Base-by-base conservation (phyloP, 2,797 vertebrate genomes). In the Enteromius treurensis region DNA sequence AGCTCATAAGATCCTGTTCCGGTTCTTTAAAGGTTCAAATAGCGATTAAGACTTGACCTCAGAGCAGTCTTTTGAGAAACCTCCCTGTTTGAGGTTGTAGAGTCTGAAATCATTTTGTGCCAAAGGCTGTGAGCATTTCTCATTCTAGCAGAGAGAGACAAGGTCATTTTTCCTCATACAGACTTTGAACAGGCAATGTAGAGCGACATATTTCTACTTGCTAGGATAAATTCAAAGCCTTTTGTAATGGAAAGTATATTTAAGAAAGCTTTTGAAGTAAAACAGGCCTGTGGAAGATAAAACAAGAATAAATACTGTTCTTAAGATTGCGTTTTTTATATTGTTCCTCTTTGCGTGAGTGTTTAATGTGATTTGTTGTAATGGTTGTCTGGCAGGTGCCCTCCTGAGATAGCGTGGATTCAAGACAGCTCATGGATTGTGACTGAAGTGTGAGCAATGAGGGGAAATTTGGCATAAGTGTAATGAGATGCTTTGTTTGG, bases 231-330 rank as follows among this genome's bases (percentile, higher is more conserved):
- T 64, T 45, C 26, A 62, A 45, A 77, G 65, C 74, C n/a, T 70
- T 83, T 82, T 76, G n/a, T 75, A 69, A 77, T 17, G 60, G 64
- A 51, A 67, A 47, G 80, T 60, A 68, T 82, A 82, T 68, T 82
- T 76, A 55, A 67, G 23, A 77, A 68, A 11, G 81, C 64, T 70
- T 82, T 58, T 32, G 19, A 21, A 68, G 40, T 62, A 45, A 70
- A 58, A 32, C 19, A 14, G 64, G 45, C 45, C 15, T 40, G 73
- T 73, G 15, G 23, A 80, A 62, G n/a, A 58, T 55, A 74, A 73
- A 58, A 42, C 19, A 65, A n/a, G 62, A 82, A 82, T 82, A 82
- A 82, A 82, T 77, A 58, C 62, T 76, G 32, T 76, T 76, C 34
- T 67, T 76, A 82, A 82, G 71, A 67, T 49, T 42, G n/a, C 13